Evolutionary conservation across 2,113 vertebrate species (phyloP).

Genomic region (Brienomyrus brachyistius): DNA sequence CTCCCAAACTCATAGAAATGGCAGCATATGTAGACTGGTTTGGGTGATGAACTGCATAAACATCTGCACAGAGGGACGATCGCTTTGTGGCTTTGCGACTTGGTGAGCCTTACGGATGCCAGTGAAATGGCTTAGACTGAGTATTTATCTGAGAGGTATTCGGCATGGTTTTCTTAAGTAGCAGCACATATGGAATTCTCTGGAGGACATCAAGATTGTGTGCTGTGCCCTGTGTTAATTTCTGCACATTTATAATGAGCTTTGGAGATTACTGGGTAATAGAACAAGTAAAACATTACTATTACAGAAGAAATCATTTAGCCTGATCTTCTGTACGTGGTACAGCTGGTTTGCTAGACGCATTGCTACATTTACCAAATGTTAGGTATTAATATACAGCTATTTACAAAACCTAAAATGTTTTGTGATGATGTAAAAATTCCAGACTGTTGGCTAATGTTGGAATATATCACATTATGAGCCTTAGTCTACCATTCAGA

Average conservation of each 20-base stretch:
- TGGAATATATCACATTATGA: neutral
- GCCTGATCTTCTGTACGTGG: neutral
- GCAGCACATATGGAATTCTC: neutral
- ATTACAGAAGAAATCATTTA: neutral
- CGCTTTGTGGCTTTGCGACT: neutral
- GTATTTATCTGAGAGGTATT: neutral
- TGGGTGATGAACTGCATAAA: neutral
- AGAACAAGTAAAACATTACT: neutral
- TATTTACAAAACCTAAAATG: neutral
- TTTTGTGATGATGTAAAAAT: neutral
- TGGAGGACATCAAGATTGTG: neutral
- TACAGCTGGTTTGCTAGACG: neutral
- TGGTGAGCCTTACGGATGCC: neutral
- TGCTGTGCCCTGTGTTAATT: neutral
- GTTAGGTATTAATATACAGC: neutral
- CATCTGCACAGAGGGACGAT: neutral
- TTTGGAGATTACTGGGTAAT: neutral
- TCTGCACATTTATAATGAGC: neutral
- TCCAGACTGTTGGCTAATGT: neutral
- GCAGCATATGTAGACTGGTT: neutral
- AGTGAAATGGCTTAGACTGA: neutral
- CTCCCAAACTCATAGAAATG: neutral
- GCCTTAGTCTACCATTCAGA: neutral
- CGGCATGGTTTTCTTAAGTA: neutral
- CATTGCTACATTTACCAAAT: neutral